A percentile compares a stretch with the other conserved stretches of the same genome.
These are phyloP conservation scores for Alethe castanea DNA, from an alignment of 2,113 vertebrate species.

Conservation along the genomic window DNA sequence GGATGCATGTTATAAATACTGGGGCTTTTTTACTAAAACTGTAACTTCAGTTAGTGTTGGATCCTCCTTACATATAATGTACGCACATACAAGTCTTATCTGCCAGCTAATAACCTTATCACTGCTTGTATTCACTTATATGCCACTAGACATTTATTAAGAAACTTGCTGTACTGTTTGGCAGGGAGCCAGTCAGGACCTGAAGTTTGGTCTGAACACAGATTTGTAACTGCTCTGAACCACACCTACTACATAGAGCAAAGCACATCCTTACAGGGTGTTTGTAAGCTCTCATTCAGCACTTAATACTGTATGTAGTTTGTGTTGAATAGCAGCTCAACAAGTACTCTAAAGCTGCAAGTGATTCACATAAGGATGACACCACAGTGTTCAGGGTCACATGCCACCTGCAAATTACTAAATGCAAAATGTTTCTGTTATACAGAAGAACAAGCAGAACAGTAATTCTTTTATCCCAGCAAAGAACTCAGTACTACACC, in stretches of 20 bases:
- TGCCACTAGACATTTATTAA: background rate
- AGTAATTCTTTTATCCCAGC: background rate
- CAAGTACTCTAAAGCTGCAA: background rate
- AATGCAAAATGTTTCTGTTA: background rate
- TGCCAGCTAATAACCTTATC: background rate
- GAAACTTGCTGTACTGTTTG: background rate
- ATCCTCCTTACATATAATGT: background rate
- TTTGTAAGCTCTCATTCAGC: background rate
- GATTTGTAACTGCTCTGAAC: background rate
- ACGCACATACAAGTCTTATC: background rate
- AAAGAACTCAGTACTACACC: background rate
- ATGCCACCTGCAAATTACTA: background rate
- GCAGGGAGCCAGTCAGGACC: too few relatives aligned
- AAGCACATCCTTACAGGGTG: background rate
- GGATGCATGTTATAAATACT: background rate
- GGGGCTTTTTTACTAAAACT: background rate
- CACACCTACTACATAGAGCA: background rate
- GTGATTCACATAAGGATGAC: background rate
- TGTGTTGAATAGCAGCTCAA: background rate
- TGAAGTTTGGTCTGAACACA: background rate
- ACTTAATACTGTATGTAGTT: rapidly evolving
- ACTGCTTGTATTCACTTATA: background rate
- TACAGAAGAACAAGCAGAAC: background rate
- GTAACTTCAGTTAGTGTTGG: background rate
- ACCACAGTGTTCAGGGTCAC: background rate